These are phyloP conservation scores for Lumbricus terrestris DNA, from an alignment of 2,888 invertebrate genomes.

Conservation along the genomic window DNA sequence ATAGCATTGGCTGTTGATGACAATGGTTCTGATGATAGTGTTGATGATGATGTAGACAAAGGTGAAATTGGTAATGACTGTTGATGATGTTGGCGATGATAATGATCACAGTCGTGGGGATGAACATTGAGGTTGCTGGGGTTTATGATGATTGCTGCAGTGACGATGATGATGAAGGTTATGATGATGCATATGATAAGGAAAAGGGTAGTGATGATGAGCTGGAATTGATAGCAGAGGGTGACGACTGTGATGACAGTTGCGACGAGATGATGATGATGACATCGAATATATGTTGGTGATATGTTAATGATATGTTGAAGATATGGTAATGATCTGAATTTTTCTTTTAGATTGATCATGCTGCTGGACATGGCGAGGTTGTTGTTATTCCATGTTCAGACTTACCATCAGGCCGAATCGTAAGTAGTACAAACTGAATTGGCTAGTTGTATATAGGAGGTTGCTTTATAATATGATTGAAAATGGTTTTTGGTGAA, in stretches of 20 bases:
- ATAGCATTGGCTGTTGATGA: too few relatives aligned
- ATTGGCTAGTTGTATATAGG: too few relatives aligned
- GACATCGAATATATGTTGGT: neutral
- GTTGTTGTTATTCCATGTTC: conserved; percentile 46
- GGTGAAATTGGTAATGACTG: neutral
- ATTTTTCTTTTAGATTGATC: conserved; percentile 61
- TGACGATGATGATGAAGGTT: too few relatives aligned
- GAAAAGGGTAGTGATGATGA: neutral
- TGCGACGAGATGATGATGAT: neutral
- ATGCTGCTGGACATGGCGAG: conserved; percentile 56
- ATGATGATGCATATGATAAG: too few relatives aligned
- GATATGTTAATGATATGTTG: too few relatives aligned
- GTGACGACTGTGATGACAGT: neutral
- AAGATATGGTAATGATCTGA: too few relatives aligned
- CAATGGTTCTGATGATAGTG: neutral
- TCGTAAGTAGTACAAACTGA: conserved; percentile 42
- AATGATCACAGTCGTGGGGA: too few relatives aligned
- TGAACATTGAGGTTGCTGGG: too few relatives aligned
- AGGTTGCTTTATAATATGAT: too few relatives aligned
- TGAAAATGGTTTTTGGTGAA: too few relatives aligned
- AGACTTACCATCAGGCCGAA: conserved; percentile 47
- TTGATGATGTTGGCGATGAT: too few relatives aligned
- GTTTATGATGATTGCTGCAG: too few relatives aligned
- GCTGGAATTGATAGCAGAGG: neutral
- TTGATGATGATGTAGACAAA: neutral